Evolutionary conservation across 2,113 vertebrate genomes (phyloP).

Genomic region (Drymodes brunneopygia): DNA sequence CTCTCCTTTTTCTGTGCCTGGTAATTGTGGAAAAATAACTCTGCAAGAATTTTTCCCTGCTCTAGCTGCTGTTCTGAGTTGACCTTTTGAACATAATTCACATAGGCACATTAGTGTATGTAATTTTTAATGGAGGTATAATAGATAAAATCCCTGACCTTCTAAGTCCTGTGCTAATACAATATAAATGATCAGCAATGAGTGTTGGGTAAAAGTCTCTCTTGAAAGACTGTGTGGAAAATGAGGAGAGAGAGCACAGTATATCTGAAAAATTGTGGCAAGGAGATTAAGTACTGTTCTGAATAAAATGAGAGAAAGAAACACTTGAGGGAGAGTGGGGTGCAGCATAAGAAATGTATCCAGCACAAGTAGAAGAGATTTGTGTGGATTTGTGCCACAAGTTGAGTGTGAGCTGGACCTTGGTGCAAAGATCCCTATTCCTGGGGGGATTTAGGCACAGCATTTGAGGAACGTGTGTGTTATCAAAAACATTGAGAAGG

Average conservation of each 20-base stretch:
- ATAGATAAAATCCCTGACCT: slow-evolving; percentile 15
- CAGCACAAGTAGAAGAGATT: background rate
- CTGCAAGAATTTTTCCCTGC: background rate
- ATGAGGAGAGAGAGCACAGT: background rate
- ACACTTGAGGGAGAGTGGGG: background rate
- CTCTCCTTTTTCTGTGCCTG: background rate
- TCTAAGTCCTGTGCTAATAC: background rate
- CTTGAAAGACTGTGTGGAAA: background rate
- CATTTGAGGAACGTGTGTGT: background rate
- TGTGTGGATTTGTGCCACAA: background rate
- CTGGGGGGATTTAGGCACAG: background rate
- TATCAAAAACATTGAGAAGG: background rate
- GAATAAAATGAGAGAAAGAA: background rate
- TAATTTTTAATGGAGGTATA: background rate
- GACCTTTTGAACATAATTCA: background rate
- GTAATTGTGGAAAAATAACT: background rate
- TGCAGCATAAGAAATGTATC: background rate
- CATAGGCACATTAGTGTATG: background rate
- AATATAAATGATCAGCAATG: background rate
- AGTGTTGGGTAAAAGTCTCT: background rate
- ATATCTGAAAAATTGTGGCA: background rate
- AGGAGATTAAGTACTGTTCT: background rate
- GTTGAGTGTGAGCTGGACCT: background rate
- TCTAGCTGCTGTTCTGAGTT: background rate
- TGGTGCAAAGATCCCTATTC: background rate